These are phyloP conservation scores for Rosalia funebris DNA, from an alignment of 2,888 invertebrate genomes.

Conservation along the genomic window DNA sequence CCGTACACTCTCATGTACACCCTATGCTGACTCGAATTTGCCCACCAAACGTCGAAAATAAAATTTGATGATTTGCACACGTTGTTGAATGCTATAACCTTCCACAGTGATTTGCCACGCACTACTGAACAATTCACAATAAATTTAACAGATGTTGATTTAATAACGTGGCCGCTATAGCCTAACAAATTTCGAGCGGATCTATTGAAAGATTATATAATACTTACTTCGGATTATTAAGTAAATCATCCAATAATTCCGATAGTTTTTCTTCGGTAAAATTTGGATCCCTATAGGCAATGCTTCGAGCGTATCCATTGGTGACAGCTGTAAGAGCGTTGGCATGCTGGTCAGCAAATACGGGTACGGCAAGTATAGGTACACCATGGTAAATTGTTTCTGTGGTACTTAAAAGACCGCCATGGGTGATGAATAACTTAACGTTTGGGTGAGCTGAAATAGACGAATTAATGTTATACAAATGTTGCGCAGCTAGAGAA, in stretches of 20 bases:
- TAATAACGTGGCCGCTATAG: too few species aligned
- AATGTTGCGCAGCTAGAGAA: too few species aligned
- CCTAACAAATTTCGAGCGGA: too few species aligned
- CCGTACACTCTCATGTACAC: too few species aligned
- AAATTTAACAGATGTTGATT: too few species aligned
- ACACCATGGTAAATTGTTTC: slow-evolving; percentile 67
- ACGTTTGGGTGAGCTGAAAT: slow-evolving; percentile 64
- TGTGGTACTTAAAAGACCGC: slow-evolving; percentile 68
- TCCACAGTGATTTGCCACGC: too few species aligned
- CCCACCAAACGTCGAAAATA: too few species aligned
- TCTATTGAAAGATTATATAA: too few species aligned
- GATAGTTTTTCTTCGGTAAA: slow-evolving; percentile 58
- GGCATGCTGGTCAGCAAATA: slow-evolving; percentile 66
- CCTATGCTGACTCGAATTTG: too few species aligned
- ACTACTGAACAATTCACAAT: too few species aligned
- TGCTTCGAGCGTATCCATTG: slow-evolving; percentile 45
- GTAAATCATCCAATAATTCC: slow-evolving; percentile 60
- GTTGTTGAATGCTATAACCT: too few species aligned
- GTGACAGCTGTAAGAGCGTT: slow-evolving; percentile 63
- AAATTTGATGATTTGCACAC: too few species aligned
- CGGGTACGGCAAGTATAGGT: slow-evolving; percentile 66
- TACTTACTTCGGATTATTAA: slow-evolving; percentile 58
- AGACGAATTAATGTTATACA: slow-evolving; percentile 45
- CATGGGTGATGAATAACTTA: slow-evolving; percentile 69
- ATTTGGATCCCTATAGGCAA: slow-evolving; percentile 63